These are phyloP conservation scores for Leptobrachium leishanense DNA, from an alignment of 2,113 vertebrate genomes.

Conservation along the genomic window DNA sequence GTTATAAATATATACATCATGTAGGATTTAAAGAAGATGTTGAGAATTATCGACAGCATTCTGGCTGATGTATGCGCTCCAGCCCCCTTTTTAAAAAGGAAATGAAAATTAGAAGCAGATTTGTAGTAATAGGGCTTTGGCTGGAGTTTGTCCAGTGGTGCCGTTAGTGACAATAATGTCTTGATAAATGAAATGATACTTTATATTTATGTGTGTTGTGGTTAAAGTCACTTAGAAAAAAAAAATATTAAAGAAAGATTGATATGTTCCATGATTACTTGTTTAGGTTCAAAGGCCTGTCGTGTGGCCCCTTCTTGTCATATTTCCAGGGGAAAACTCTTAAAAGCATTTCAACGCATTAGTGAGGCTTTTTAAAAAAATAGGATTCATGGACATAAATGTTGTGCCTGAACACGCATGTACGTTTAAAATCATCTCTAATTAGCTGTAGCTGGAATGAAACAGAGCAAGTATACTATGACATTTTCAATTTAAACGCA, in stretches of 20 bases:
- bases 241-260: slow-evolving; percentile 11
- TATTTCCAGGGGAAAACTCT: background rate
- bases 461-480: slow-evolving; percentile 17
- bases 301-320: slow-evolving; percentile 4
- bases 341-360: slow-evolving; percentile 5
- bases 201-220: slow-evolving; percentile 21
- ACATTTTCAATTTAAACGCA: slow-evolving; percentile 24
- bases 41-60: slow-evolving; percentile 39
- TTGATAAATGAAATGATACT: slow-evolving; percentile 35
- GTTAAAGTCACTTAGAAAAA: slow-evolving; percentile 21
- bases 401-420: slow-evolving; percentile 24
- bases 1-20: slow-evolving; percentile 45
- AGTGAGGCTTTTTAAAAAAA: background rate
- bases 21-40: slow-evolving; percentile 29
- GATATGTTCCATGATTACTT: background rate
- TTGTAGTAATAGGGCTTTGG: slow-evolving; percentile 38
- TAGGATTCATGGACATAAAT: slow-evolving; percentile 2
- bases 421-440: slow-evolving; percentile 21
- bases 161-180: slow-evolving; percentile 30
- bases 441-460: slow-evolving; percentile 15
- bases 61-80: slow-evolving; percentile 30
- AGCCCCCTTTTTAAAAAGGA: slow-evolving; percentile 32
- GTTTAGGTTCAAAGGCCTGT: background rate
- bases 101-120: slow-evolving; percentile 49
- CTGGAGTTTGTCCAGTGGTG: slow-evolving; percentile 9